Base-by-base conservation (phyloP, 2,797 vertebrate genomes). In the Sarcoramphus papa region DNA sequence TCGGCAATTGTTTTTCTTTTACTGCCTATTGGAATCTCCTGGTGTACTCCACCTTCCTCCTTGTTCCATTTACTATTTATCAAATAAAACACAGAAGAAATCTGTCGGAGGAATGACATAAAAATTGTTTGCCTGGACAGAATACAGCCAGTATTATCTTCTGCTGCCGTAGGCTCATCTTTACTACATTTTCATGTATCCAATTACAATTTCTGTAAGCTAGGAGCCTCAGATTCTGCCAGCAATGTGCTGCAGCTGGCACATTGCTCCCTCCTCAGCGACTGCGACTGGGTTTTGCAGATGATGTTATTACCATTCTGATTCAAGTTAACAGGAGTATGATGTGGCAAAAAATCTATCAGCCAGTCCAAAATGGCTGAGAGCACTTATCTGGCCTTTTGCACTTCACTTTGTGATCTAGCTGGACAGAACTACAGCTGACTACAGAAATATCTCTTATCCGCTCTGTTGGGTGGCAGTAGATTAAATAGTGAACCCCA, bases 151-250 rank as follows among this genome's bases (percentile, higher is more conserved):
- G 15, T 73, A 47, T 81, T 73, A 77, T 86, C 35, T 92, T 91
- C 35, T 92, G 37, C 43, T 93, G 86, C 37, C 47, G 28, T 88
- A 59, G 65, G 37, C 23, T 96, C 35, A 75, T 96, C 54, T 69
- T 94, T 94, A 78, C 60, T 94, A 86, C 37, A 59, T 94, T 94
- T 90, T 50, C 76, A 53, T 78, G 37, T 79, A 70, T 64, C 47
- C 85, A 82, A 5, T 67, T 97, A 90, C 18, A 41, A n/a, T 80
- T 92, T 91, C 79, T 54, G 57, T 91, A 93, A 85, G 21, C 53
- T 88, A 93, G 45, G 43, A 57, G 81, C 62, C 22, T 56, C 37
- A 89, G 47, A 75, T 47, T 47, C 82, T 90, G 63, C 31, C 35
- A 86, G 69, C 54, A 88, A 57, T 41, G 43, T 77, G 24, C 43